Base-by-base conservation (phyloP, 2,888 invertebrate species). In the Drosophila villosipedis region DNA sequence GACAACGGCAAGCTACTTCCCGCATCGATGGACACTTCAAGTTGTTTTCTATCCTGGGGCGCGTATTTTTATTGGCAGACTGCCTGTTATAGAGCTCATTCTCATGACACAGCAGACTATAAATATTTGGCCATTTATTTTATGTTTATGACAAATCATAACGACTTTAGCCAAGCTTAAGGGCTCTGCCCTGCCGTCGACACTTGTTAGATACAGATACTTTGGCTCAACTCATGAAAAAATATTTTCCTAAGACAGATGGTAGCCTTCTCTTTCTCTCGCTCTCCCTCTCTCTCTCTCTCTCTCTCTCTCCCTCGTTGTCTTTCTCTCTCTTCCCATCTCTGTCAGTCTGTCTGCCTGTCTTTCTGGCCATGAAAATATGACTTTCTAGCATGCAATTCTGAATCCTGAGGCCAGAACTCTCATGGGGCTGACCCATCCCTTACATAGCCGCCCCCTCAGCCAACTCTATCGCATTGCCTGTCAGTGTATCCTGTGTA, bases 51-150 rank as follows among this genome's bases (percentile, higher is more conserved):
- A 73, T 63, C 78, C 76, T 61, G 61, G 61, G 73, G 78, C 76
- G 57, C 57, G 66, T 69, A 72, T 76, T 76, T 78, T 78, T 78
- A 78, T 78, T 78, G 78, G 76, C 78, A 35, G 30, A 60, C 52
- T 63, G 35, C 33, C 52, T 47, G 62, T 49, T 52, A 31, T 52
- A 39, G 49, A 73, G 73, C 19, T 37, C n/a, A 57, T 75, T 68
- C 73, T 71, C 73, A 75, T 75, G 78, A 83, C 82, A 80, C 82
- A 82, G 80, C 74, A 85, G 73, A 76, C 84, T 72, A 89, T 89
- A 89, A 89, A 89, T 89, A 89, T 89, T 89, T 89, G 81, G 89
- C 86, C 89, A 84, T 89, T 89, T 89, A 89, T 89, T 89, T 89
- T 89, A 89, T 89, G 89, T 88, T 89, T 89, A 89, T 89, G 86